A percentile compares a stretch with the other conserved stretches of the same genome.
Conservation (phyloP, 1,140 invertebrate genomes). For the Drosophila sucinea region DNA sequence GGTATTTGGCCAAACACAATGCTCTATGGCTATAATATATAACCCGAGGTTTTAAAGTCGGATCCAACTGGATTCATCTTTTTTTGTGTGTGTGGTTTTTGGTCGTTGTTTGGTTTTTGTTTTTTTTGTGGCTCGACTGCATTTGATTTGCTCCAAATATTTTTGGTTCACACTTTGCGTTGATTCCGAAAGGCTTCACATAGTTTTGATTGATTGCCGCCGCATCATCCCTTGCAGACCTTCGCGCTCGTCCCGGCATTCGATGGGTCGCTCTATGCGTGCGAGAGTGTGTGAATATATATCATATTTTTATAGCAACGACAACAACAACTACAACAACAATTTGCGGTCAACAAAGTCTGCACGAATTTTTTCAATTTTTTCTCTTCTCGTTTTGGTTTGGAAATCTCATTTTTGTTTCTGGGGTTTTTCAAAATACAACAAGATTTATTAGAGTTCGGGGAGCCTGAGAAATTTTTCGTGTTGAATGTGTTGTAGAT, state of each 20-base stretch:
- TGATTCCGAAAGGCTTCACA: constrained; percentile 61
- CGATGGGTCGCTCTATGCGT: constrained; percentile 30
- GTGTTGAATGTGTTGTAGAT: constrained; percentile 23
- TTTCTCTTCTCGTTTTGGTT: constrained; percentile 11
- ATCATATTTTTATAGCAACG: constrained; percentile 73
- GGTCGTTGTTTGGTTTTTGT: not conserved
- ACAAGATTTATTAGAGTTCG: constrained; percentile 65
- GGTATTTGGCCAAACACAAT: not conserved
- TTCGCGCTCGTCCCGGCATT: not conserved
- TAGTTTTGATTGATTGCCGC: constrained; percentile 75
- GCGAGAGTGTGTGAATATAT: constrained; percentile 73
- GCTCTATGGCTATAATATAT: constrained; percentile 8
- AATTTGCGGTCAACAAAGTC: constrained; percentile 66
- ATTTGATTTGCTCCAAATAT: constrained; percentile 78
- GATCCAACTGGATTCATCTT: constrained; percentile 25
- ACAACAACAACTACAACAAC: constrained; percentile 41
- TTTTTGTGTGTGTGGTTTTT: constrained; percentile 22
- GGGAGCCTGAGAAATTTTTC: constrained; percentile 57
- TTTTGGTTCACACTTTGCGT: constrained; percentile 68
- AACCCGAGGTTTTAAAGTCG: constrained; percentile 6
- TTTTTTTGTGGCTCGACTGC: constrained; percentile 38
- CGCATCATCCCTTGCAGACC: constrained; percentile 9
- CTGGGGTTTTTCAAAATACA: constrained; percentile 30
- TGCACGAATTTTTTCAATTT: constrained; percentile 70
- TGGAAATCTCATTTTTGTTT: constrained; percentile 29